phyloP scores from a whole-genome alignment of 2,797 vertebrate genomes.

The Potorous gilbertii region DNA sequence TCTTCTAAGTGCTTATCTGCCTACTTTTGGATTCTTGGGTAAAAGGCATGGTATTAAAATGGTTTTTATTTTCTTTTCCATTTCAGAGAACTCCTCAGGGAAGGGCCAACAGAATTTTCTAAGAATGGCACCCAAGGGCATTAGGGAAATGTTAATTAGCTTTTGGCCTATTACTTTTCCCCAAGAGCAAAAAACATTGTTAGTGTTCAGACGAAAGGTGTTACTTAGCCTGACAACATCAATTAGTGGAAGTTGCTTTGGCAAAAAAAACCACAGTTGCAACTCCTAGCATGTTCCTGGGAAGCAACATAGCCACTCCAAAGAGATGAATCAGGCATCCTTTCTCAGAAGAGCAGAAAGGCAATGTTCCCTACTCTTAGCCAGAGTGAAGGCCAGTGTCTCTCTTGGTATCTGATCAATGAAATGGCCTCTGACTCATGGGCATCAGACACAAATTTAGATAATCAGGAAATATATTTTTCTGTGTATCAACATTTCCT shows the following conservation, averaged over 20 bases:
- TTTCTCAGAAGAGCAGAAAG: conserved; percentile 71
- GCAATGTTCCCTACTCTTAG: conserved; percentile 31
- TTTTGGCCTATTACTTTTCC: neutral
- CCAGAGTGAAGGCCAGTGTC: conserved; percentile 65
- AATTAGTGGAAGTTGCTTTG: neutral
- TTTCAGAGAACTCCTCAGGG: neutral
- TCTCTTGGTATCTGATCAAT: conserved; percentile 80
- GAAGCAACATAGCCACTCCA: conserved; percentile 65
- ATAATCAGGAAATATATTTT: conserved; percentile 81
- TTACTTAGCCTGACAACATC: neutral
- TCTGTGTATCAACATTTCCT: conserved; percentile 70
- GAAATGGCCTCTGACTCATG: conserved; percentile 80
- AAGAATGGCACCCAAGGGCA: neutral
- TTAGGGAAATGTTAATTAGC: neutral
- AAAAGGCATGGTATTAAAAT: neutral
- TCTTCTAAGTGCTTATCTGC: neutral
- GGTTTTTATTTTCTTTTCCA: neutral
- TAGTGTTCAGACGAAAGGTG: neutral
- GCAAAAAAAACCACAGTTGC: neutral
- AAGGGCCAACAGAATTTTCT: neutral
- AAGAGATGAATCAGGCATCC: conserved; percentile 77
- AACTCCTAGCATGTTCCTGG: neutral
- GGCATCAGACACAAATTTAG: conserved; percentile 75
- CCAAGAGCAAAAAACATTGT: neutral
- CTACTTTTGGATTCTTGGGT: neutral